Evolutionary conservation across 1,140 invertebrate genomes (phyloP).

Genomic region (Forficula auricularia): DNA sequence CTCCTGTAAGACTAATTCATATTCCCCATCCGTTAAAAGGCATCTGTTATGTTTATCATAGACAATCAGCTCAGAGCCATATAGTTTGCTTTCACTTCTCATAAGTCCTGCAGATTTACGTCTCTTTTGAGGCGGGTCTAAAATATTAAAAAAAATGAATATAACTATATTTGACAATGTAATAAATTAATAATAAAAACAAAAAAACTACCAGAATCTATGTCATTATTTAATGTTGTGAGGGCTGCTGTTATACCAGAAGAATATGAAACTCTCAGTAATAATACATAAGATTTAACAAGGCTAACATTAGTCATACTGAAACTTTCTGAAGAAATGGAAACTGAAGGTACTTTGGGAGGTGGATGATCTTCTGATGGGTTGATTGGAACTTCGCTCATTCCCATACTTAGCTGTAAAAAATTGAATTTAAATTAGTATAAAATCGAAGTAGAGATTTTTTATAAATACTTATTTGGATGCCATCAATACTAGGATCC

Average conservation of each 20-base stretch:
- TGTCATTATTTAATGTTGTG: conserved; percentile 4
- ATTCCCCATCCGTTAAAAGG: conserved; percentile 70
- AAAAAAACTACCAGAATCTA: conserved; percentile 1
- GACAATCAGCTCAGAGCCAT: conserved; percentile 69
- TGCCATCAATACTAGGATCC: background rate
- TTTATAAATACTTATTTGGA: conserved; percentile 2
- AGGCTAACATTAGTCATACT: conserved; percentile 61
- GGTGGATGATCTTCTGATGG: conserved; percentile 50
- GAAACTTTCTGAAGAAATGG: conserved; percentile 70
- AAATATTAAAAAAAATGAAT: conserved; percentile 14
- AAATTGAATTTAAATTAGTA: conserved; percentile 3
- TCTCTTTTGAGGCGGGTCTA: conserved; percentile 40
- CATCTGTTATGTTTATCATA: conserved; percentile 81
- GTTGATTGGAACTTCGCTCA: conserved; percentile 62
- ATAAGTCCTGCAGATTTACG: conserved; percentile 32
- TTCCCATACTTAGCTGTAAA: conserved; percentile 33
- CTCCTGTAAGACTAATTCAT: conserved; percentile 69
- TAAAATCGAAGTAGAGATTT: conserved; percentile 6
- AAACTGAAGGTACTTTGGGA: conserved; percentile 53
- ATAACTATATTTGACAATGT: too few relatives aligned
- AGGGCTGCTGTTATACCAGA: conserved; percentile 4
- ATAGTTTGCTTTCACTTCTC: conserved; percentile 40
- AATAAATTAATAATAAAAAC: background rate
- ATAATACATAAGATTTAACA: conserved; percentile 72
- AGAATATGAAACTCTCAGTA: conserved; percentile 48